Base-by-base conservation (phyloP, 1,140 invertebrate species). In the Ephestia elutella region DNA sequence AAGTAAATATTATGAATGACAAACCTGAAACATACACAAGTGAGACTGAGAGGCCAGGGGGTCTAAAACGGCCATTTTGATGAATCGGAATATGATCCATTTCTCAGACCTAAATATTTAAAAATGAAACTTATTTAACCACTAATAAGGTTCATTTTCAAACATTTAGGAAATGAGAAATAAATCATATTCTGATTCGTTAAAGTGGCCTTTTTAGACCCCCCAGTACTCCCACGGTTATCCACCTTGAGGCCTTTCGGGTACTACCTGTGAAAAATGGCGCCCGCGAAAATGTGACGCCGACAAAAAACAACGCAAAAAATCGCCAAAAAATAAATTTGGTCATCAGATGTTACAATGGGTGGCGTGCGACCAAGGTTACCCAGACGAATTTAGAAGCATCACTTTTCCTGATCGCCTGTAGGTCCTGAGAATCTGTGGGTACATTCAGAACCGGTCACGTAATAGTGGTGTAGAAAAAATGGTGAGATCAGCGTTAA, bases 401-500 rank as follows among this genome's bases (percentile, higher is more conserved):
- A 55, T 30, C 9, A 63, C 62, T 66, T 77, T 76, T 75, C 67
- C 65, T 65, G 59, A 20, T 50, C 58, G 62, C 53, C 60, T 63
- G 60, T 32, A 1, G 4, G 65, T 73, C 66, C 21, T 35, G 57
- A 44, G 38, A 44, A 15, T 50, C 30, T 62, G 19, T 54, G 48
- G 10, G 61, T 49, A 58, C 69, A 56, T 73, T 68, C 73, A n/a
- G 66, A 80, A 66, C 61, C 67, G 55, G 73, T 68, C 61, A 69
- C 62, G 60, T 80, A 65, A 79, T 75, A 78, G 63, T 73, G 62
- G 59, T 67, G 64, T 73, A 71, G 68, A 78, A 84, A 86, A 84
- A 79, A 76, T 73, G 67, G 75, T 86, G 83, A 86, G 81, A 82
- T 86, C 83, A 85, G 74, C 78, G 32, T 65, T 32, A 80, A 72